Conservation (phyloP, 2,888 invertebrate genomes). For the Andrena camellia region DNA sequence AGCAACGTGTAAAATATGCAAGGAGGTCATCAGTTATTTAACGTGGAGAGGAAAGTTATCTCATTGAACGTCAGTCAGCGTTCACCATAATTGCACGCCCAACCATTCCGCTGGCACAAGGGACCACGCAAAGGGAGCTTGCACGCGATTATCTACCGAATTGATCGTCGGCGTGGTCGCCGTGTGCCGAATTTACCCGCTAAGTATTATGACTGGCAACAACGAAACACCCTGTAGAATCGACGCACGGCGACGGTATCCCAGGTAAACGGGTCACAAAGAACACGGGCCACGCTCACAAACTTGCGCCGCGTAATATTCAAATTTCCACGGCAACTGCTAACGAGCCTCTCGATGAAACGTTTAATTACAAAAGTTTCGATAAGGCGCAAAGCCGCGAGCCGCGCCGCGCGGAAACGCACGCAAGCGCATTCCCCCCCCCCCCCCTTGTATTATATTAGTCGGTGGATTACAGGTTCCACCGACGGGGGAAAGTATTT, state of each 20-base stretch:
- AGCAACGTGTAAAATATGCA: conserved; percentile 34
- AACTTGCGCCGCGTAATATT: not conserved
- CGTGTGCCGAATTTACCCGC: conserved; percentile 37
- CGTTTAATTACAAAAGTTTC: conserved; percentile 26
- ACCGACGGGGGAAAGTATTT: conserved; percentile 3
- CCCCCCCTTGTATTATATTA: conserved; percentile 5
- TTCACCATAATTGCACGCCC: conserved; percentile 53
- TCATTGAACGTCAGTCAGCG: conserved; percentile 33
- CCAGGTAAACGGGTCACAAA: conserved; percentile 44
- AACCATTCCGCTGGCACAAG: conserved; percentile 17
- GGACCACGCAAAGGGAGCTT: conserved; percentile 26
- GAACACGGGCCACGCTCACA: not conserved
- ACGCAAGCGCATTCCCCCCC: conserved; percentile 4
- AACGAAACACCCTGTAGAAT: conserved; percentile 38
- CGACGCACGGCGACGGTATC: conserved; percentile 43
- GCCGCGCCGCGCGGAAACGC: not conserved
- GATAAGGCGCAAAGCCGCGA: conserved; percentile 9
- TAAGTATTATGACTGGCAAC: not conserved
- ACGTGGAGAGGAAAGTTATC: conserved; percentile 28
- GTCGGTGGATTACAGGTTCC: not conserved
- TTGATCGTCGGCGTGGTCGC: conserved; percentile 29
- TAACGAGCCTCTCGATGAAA: conserved; percentile 10
- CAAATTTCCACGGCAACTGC: not conserved
- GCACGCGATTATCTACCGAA: conserved; percentile 37
- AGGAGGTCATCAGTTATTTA: conserved; percentile 33